Evolutionary conservation across 2,888 invertebrate genomes (phyloP).

Genomic region (Aphodius granarius): DNA sequence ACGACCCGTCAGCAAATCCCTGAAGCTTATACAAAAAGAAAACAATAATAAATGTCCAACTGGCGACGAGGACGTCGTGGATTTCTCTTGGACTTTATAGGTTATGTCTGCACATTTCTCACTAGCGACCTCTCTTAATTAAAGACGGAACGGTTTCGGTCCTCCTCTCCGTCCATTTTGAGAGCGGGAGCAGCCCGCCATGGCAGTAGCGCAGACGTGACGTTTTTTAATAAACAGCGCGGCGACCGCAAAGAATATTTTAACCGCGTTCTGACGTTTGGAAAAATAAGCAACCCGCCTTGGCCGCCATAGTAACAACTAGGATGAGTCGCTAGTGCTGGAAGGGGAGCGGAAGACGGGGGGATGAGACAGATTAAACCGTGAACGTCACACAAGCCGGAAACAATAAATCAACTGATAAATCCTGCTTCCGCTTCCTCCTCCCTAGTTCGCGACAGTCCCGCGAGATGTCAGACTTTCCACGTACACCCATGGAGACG

Average conservation of each 20-base stretch:
- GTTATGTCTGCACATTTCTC: constrained; percentile 6
- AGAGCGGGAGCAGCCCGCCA: constrained; percentile 17
- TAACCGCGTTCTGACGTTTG: constrained; percentile 22
- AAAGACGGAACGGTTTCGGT: not conserved
- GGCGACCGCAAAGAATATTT: constrained; percentile 16
- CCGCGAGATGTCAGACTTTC: not conserved
- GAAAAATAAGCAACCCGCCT: constrained; percentile 10
- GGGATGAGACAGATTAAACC: constrained; percentile 39
- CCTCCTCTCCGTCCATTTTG: constrained; percentile 22
- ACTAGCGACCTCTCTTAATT: constrained; percentile 2
- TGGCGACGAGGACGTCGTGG: not conserved
- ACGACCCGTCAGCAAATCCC: not conserved
- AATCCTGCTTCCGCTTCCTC: constrained; percentile 29
- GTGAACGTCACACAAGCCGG: constrained; percentile 39
- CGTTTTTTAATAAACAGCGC: constrained; percentile 24
- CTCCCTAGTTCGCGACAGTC: not conserved
- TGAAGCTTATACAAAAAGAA: not conserved
- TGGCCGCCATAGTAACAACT: not conserved
- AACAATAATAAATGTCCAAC: constrained; percentile 1
- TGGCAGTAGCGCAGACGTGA: constrained; percentile 18
- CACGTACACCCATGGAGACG: not conserved
- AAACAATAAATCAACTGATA: constrained; percentile 42
- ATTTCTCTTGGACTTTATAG: constrained; percentile 3
- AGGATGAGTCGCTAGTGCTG: not conserved
- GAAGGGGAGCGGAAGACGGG: constrained; percentile 20